Base-by-base conservation (phyloP, 2,888 invertebrate species). In the Drosophila limbata region DNA sequence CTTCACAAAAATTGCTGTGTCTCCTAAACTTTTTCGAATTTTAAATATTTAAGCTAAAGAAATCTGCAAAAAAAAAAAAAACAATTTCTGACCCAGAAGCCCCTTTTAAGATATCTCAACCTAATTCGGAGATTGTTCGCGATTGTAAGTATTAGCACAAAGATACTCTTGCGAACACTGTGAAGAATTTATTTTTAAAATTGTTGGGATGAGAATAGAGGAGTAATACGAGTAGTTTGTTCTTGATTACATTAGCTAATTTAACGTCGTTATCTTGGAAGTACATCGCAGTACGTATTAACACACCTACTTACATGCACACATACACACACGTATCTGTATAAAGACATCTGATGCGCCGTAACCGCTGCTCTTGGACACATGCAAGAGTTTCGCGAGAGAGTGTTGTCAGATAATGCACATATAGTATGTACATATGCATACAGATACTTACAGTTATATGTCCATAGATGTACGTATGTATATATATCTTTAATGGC, bases 161-260 rank as follows among this genome's bases (percentile, higher is more conserved):
- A n/a, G n/a, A n/a, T n/a, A n/a, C n/a, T n/a, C n/a, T n/a, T n/a
- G n/a, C n/a, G n/a, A n/a, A n/a, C n/a, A n/a, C n/a, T n/a, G 25
- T 25, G 10, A 37, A 40, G 35, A 40, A 2, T 33, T 13, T 11
- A n/a, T 15, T 15, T 13, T 37, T 15, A 28, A 57, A 53, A n/a
- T 31, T 37, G n/a, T 11, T 21, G 11, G 33, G 13, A 13, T 35
- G 35, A 1, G 28, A 28, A 64, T 33, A 53, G 15, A 48, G 33
- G 15, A 47, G 10, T 17, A 64, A 37, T 68, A 28, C 28, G 28
- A 1, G 6, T 28, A 56, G 52, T 73, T 67, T 68, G 56, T 52
- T 66, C 44, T 47, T 78, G 48, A 45, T 68, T 50, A 67, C 56
- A 56, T 47, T 35, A 25, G n/a, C 13, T 19, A 56, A 65, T 53